These are phyloP conservation scores for Holacanthus passer DNA, from an alignment of 2,113 vertebrate genomes.

Conservation along the genomic window DNA sequence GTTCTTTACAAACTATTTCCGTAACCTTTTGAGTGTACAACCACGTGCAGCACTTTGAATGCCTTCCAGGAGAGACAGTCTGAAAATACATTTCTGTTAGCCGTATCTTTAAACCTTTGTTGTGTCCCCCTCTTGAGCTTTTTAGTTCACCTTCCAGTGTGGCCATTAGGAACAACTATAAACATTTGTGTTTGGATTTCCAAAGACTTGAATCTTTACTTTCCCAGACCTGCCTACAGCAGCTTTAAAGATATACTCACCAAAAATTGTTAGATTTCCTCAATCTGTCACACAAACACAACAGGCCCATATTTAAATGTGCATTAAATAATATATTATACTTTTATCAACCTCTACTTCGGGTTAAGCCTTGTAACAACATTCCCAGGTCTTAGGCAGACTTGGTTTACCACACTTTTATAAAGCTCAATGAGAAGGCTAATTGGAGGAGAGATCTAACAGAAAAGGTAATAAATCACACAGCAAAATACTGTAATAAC, in stretches of 20 bases:
- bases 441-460: neutral
- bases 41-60: neutral
- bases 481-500: neutral
- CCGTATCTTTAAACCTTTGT: neutral
- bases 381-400: neutral
- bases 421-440: neutral
- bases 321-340: neutral
- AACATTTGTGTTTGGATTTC: neutral
- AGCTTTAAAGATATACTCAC: neutral
- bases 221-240: neutral
- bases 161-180: neutral
- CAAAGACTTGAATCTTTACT: neutral
- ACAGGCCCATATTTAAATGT: neutral
- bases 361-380: neutral
- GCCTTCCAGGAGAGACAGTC: neutral
- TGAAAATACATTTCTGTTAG: neutral
- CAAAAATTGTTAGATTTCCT: neutral
- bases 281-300: neutral
- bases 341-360: neutral
- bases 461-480: neutral
- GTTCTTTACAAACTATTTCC: neutral
- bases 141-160: neutral
- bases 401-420: neutral
- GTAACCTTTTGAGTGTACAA: neutral
- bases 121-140: neutral